Percentiles rank a stretch among this genome's conserved stretches.
These are phyloP conservation scores for Pavo muticus DNA, from an alignment of 2,113 vertebrate genomes.

Conservation along the genomic window DNA sequence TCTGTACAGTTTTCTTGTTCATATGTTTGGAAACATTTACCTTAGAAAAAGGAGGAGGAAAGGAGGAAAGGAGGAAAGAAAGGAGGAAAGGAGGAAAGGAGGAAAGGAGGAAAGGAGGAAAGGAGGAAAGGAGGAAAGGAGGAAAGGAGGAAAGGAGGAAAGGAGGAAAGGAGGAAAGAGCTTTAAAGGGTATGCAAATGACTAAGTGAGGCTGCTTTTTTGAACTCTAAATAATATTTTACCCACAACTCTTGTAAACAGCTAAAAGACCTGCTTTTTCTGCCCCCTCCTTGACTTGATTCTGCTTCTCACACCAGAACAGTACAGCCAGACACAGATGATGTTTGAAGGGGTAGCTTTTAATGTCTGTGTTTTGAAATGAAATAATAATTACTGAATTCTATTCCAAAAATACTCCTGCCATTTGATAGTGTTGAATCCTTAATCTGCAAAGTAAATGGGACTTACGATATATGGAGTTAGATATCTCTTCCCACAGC, in stretches of 20 bases:
- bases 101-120: too few relatives aligned
- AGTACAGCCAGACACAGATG: neutral
- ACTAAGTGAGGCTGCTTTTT: neutral
- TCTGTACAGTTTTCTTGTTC: neutral
- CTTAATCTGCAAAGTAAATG: neutral
- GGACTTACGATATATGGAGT: neutral
- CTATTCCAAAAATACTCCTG: neutral
- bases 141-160: too few relatives aligned
- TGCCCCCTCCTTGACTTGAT: neutral
- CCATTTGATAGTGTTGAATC: neutral
- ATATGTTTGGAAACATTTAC: constrained; percentile 13
- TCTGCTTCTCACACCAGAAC: neutral
- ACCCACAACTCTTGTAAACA: neutral
- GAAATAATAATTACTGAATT: neutral
- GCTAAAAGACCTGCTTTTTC: neutral
- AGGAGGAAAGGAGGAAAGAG: neutral
- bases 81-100: too few relatives aligned
- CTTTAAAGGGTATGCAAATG: neutral
- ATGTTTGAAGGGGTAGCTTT: neutral
- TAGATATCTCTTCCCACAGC: neutral
- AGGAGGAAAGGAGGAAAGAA: too few relatives aligned
- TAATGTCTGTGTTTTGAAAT: neutral
- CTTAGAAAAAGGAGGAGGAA: neutral
- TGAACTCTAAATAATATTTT: neutral
- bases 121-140: too few relatives aligned